A percentile compares a stretch with the other conserved stretches of the same genome.
These are phyloP conservation scores for Tychaedon coryphoeus DNA, from an alignment of 2,113 vertebrate genomes.

Conservation along the genomic window DNA sequence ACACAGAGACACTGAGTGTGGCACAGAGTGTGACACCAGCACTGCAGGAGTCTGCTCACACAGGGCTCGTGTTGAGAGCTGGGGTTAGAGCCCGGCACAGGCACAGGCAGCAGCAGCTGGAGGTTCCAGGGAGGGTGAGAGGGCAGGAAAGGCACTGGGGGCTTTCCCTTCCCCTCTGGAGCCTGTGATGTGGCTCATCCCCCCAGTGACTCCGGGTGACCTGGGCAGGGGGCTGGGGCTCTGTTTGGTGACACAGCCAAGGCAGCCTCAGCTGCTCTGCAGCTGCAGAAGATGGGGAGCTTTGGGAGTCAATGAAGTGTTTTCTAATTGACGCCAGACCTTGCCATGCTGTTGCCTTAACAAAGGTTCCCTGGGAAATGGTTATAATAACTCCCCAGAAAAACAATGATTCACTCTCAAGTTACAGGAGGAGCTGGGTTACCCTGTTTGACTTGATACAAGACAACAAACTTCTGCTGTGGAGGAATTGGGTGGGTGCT, in stretches of 20 bases:
- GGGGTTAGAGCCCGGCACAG: background rate
- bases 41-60: background rate
- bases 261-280: background rate
- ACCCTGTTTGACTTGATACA: too few species aligned
- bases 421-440: background rate
- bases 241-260: background rate
- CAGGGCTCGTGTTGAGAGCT: background rate
- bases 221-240: background rate
- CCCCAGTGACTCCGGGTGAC: too few species aligned
- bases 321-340: background rate
- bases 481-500: background rate
- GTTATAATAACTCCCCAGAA: background rate
- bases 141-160: background rate
- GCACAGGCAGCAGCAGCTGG: background rate
- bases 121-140: background rate
- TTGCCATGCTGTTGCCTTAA: background rate
- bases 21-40: background rate
- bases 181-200: rapidly evolving
- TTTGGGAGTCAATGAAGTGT: background rate
- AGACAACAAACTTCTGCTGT: background rate
- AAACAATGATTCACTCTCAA: background rate
- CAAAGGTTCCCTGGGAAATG: background rate
- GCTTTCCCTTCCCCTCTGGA: background rate
- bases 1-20: background rate
- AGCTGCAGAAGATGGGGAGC: background rate